Evolutionary conservation across 2,113 vertebrate genomes (phyloP), one percentile per base, ranked within the genome.

Genomic region (Siphamia tubifer): DNA sequence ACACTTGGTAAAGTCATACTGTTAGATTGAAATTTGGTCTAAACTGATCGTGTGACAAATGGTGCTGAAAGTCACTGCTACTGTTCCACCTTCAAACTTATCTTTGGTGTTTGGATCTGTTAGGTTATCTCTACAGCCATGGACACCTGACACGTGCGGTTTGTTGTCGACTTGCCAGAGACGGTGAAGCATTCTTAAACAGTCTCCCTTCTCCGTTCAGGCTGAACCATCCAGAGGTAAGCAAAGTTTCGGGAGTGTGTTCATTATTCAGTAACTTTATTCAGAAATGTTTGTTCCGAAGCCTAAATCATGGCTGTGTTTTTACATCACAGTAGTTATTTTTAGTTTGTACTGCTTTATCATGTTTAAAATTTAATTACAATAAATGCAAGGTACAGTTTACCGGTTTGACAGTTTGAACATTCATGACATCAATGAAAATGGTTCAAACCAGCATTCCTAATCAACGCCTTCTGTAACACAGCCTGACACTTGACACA

Each of bases 111-210:
- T 65, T 13, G 43, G 6, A 4, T 62, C 5, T 1, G 34, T 40
- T 83, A 99, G 98, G 98, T 23, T 99, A 99, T 75, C 81, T 99
- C 67, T 99, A 96, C 94, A 99, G 95, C 70, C 96, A 98, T 52
- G 98, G 96, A 1, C 98, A 99, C 47, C 82, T 99, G 73, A 96
- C 96, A 0, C 93, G 98, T 0, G 97, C 97, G 0, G 94, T 98
- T 31, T 99, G 98, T 90, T 99, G 98, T 66, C 94, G 98, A 8
- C 35, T 99, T 87, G 90, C 93, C 0, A 93, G 94, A 68, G 95
- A 96, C 0, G 92, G 94, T 0, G 90, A 44, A 0, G 35, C 17
- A 0, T 94, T 99, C 42, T 54, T 77, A 42, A 77, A 89, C 0
- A 92, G 76, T 19, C 93, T 99, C 4, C 95, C 74, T 4, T 23